Base-by-base conservation (phyloP, 1,140 invertebrate species). In the Cotesia chilonis region DNA sequence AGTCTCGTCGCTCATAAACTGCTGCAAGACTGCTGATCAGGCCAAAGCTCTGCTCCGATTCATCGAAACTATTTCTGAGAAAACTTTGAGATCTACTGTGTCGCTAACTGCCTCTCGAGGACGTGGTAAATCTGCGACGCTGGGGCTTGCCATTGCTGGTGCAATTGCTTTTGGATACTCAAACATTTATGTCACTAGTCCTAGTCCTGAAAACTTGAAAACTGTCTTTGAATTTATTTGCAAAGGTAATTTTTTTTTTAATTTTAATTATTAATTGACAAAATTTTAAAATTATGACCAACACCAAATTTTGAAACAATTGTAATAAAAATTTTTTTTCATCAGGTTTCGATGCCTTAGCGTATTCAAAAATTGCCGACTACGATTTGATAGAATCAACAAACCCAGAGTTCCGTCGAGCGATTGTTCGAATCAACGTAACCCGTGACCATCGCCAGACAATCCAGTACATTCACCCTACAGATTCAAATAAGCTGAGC, bases 201-300 rank as follows among this genome's bases (percentile, higher is more conserved):
- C 98, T 1, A 96, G 95, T 83, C 98, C 98, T 2, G 98, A 99
- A 84, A 99, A 99, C 89, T 91, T 99, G 81, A 97, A 96, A 73
- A 99, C 98, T 0, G 87, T 99, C 1, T 99, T 99, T 88, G 95
- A 99, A 82, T 99, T 99, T 87, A 89, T 99, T 14, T 92, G 99
- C 51, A 99, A 99, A 90, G 94, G 88, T 87, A 80, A 78, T 35
- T 72, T 55, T 47, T 47, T 41, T 47, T 41, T 4, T 7, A 2
- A 9, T 47, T 9, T 47, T 47, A 2, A 47, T 47, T 6, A 47
- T 47, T 47, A 7, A 61, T 51, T 28, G 3, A 4, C 6, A 28
- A 28, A n/a, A 28, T 57, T 20, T 10, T n/a, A 6, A n/a, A n/a
- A 65, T 6, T 65, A 65, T 4, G 12, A 64, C 10, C 10, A 9